A percentile compares a stretch with the other conserved stretches of the same genome.
phyloP scores from a whole-genome alignment of 2,888 invertebrate species.

The Lasioglossum pauxillum region DNA sequence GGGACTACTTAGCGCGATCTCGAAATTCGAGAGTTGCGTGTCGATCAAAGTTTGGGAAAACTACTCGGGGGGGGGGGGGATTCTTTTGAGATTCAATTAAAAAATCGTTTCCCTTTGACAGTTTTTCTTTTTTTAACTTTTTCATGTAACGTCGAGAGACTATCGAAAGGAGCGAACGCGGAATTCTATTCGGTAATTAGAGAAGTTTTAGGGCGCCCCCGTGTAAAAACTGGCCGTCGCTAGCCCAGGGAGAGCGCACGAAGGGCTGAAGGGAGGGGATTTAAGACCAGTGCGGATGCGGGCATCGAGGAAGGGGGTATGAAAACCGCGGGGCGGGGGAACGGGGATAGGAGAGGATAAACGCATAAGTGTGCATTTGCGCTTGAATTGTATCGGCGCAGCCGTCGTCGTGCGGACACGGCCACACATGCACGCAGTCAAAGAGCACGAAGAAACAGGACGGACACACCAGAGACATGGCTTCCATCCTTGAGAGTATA shows the following conservation, averaged over 20 bases:
- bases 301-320: constrained; percentile 35
- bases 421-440: constrained; percentile 41
- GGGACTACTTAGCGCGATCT: neutral
- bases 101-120: neutral
- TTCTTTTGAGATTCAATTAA: neutral
- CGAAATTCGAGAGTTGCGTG: neutral
- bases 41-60: neutral
- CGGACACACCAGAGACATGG: constrained; percentile 63
- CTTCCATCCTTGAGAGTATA: constrained; percentile 69
- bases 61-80: neutral
- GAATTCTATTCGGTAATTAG: neutral
- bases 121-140: neutral
- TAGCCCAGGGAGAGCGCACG: constrained; percentile 1
- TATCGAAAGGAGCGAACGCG: neutral
- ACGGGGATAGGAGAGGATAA: constrained; percentile 40
- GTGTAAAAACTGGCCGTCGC: constrained; percentile 11
- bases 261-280: constrained; percentile 25
- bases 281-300: constrained; percentile 52
- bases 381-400: constrained; percentile 67
- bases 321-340: constrained; percentile 19
- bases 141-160: neutral
- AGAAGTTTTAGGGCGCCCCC: neutral
- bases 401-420: constrained; percentile 52
- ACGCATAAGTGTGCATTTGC: constrained; percentile 57
- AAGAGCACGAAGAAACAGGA: constrained; percentile 59